These are phyloP conservation scores for Cacoxenus indagator DNA, from an alignment of 2,888 invertebrate genomes.

Conservation along the genomic window DNA sequence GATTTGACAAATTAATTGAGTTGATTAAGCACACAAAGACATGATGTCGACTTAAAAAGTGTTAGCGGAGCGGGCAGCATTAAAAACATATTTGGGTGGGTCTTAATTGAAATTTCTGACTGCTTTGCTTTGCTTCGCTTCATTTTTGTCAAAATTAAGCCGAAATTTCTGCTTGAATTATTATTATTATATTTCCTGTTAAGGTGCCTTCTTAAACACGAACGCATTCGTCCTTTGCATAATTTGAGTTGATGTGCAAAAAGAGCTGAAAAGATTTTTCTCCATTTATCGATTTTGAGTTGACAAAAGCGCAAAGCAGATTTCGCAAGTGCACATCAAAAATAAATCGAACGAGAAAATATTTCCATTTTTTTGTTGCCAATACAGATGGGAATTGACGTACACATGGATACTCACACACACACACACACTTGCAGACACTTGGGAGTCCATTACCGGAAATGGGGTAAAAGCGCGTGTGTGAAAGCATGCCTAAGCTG, in stretches of 20 bases:
- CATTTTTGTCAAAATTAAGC: neutral
- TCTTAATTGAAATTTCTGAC: neutral
- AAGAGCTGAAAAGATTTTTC: neutral
- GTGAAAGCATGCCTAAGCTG: slow-evolving; percentile 8
- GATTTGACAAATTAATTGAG: slow-evolving; percentile 63
- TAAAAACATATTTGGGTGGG: neutral
- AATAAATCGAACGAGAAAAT: slow-evolving; percentile 14
- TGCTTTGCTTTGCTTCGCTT: too few relatives aligned
- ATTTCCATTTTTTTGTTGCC: too few relatives aligned
- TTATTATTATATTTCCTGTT: neutral
- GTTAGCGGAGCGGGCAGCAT: neutral
- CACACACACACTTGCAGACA: neutral
- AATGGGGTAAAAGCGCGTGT: neutral
- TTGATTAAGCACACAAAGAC: slow-evolving; percentile 33
- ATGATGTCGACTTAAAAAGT: neutral
- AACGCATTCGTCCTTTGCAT: neutral
- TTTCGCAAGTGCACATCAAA: slow-evolving; percentile 25
- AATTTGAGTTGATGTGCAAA: neutral
- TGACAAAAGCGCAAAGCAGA: slow-evolving; percentile 11
- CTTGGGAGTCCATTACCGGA: slow-evolving; percentile 4
- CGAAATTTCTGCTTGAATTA: neutral
- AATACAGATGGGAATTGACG: neutral
- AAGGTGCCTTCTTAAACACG: too few relatives aligned
- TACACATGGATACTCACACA: neutral
- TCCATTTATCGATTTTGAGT: neutral